Conservation (phyloP, 2,888 invertebrate genomes). For the Eledona agricola region DNA sequence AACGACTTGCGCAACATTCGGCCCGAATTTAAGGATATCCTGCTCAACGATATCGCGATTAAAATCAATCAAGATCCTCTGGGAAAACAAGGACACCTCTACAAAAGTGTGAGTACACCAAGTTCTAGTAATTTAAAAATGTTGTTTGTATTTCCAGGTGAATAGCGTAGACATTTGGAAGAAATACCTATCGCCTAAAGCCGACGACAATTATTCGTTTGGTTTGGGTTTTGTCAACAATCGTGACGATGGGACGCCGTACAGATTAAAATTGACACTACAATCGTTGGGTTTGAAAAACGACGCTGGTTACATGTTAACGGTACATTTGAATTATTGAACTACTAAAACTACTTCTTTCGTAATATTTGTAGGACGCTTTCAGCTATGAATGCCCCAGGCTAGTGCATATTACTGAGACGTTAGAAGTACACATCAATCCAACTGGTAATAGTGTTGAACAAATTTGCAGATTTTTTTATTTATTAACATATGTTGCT, state of each 20-base stretch:
- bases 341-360: not conserved
- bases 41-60: constrained; percentile 71
- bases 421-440: too few species aligned
- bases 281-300: constrained; percentile 19
- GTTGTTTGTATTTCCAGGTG: constrained; percentile 43
- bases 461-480: too few species aligned
- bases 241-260: constrained; percentile 62
- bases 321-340: not conserved
- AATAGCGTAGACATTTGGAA: constrained; percentile 67
- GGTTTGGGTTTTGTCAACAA: constrained; percentile 70
- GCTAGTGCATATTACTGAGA: too few species aligned
- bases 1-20: constrained; percentile 70
- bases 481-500: too few species aligned
- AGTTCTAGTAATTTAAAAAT: not conserved
- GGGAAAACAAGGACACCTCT: constrained; percentile 70
- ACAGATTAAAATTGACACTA: constrained; percentile 56
- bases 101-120: constrained; percentile 43
- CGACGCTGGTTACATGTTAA: constrained; percentile 1
- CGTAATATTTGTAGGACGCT: not conserved
- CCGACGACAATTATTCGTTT: constrained; percentile 61
- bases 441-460: too few species aligned
- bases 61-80: constrained; percentile 74
- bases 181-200: constrained; percentile 64
- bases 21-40: constrained; percentile 68
- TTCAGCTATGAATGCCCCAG: too few species aligned